Conservation (phyloP, 2,888 invertebrate species). For the Melitaea athalia region DNA sequence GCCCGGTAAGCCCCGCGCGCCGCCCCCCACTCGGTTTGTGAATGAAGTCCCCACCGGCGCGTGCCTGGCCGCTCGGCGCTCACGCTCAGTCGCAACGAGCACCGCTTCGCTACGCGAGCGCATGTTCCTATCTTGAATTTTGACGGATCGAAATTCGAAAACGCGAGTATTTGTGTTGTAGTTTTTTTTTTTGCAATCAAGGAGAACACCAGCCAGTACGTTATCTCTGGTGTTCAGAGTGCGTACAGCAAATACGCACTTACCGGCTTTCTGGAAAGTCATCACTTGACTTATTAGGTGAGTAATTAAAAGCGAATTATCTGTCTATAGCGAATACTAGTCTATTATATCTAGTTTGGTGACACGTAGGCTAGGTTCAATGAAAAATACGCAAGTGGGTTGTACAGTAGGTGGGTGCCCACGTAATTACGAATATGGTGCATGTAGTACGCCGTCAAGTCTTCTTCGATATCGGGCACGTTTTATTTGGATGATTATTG, state of each 20-base stretch:
- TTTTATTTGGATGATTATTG: slow-evolving; percentile 48
- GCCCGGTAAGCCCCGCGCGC: slow-evolving; percentile 57
- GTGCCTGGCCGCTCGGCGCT: slow-evolving; percentile 69
- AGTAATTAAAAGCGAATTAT: slow-evolving; percentile 64
- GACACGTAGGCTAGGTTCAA: slow-evolving; percentile 70
- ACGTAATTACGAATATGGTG: slow-evolving; percentile 69
- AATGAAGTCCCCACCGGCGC: slow-evolving; percentile 79
- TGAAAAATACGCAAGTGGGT: slow-evolving; percentile 72
- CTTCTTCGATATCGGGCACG: slow-evolving; percentile 60
- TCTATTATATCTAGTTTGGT: slow-evolving; percentile 52
- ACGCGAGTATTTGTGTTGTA: slow-evolving; percentile 60
- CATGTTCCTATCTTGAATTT: slow-evolving; percentile 57
- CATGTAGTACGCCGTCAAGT: slow-evolving; percentile 66
- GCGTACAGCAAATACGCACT: slow-evolving; percentile 1
- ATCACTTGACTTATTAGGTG: slow-evolving; percentile 66
- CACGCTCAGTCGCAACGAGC: slow-evolving; percentile 74
- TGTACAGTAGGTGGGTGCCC: slow-evolving; percentile 72
- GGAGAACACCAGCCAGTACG: slow-evolving; percentile 9
- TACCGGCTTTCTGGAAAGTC: slow-evolving; percentile 37
- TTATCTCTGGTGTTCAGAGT: slow-evolving; percentile 2
- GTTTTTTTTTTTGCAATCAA: slow-evolving; percentile 42
- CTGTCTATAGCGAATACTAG: slow-evolving; percentile 47
- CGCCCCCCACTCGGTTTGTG: slow-evolving; percentile 74
- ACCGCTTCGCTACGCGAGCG: slow-evolving; percentile 73
- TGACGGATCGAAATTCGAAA: slow-evolving; percentile 69